Base-by-base conservation (phyloP, 64 coral and sea anemone genomes). In the Montipora efflorescens region DNA sequence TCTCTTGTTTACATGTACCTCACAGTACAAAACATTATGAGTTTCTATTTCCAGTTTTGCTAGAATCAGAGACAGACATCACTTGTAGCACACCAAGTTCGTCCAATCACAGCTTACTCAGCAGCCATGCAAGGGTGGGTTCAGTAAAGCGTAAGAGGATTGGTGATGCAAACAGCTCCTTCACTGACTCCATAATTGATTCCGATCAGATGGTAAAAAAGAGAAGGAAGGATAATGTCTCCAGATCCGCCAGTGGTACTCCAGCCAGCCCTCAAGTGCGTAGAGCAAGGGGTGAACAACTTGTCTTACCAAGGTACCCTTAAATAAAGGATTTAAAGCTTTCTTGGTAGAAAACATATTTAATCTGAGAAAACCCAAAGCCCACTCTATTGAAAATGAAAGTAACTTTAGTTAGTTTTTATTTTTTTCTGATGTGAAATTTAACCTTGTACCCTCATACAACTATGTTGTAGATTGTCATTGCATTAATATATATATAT, bases 121-220 rank as follows among this genome's bases (percentile, higher is more conserved):
- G 55, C 5, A 87, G 92, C 67, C 28, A 84, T 52, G 52, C 69
- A 76, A 84, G 80, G n/a, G 13, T 81, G n/a, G 91, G 84, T 36
- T 96, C 94, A 55, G 87, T 92, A 4, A 96, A 96, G 61, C 94
- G 94, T 46, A 96, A 96, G 49, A 84, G 90, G 19, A 61, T 21
- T 70, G 78, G 68, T 4, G 85, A 71, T 59, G 16, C 46, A 13
- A 89, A 43, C 45, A 55, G 4, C 25, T 75, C 59, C 8, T 25
- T 62, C 1, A 48, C 47, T 22, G 44, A 67, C n/a, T 61, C 53
- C n/a, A 66, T 67, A 78, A 78, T 43, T 15, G 87, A 96, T 75
- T 81, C 47, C 5, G 20, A 58, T 44, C 80, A 79, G 16, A 43
- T 87, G 61, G 81, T 44, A 15, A 85, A 79, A 15, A 96, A 93